Base-by-base conservation (phyloP, 1,140 invertebrate genomes). In the Bombus cullumanus region DNA sequence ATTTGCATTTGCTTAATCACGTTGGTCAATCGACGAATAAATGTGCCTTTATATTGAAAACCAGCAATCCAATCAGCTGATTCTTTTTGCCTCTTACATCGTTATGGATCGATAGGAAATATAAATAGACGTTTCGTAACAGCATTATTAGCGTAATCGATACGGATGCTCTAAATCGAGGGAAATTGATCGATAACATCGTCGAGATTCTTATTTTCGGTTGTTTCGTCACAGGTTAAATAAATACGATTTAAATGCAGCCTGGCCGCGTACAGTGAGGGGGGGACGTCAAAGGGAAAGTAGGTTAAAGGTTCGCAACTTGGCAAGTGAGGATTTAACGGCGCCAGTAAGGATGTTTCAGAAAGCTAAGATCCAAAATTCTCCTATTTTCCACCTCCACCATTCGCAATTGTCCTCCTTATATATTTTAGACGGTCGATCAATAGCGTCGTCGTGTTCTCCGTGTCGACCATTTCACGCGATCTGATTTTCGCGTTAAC, bases 241-340 rank as follows among this genome's bases (percentile, higher is more conserved):
- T 78, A 86, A 84, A 86, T 72, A 81, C 79, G 77, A 81, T 85
- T 85, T 85, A 81, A 85, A 85, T 66, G 71, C 59, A 71, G 31
- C 34, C 71, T 8, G 13, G 25, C 43, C 59, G 31, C n/a, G 59
- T 62, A 37, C 68, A 64, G 39, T 8, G 18, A 47, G 22, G 37
- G 25, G 13, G 47, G 47, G n/a, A n/a, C 43, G 68, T 83, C 73
- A 25, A 79, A 53, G 59, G 66, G 0, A 84, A 77, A 89, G 80
- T 78, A 89, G 80, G 79, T 87, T 90, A 87, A 89, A 81, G 76
- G 76, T 87, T 68, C 77, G 78, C 71, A 78, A 81, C 68, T 78
- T 81, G 79, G 57, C 72, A 81, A 66, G 18, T 68, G 39, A 72
- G 69, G 75, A 81, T 71, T 87, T 71, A 39, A 13, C 43, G 78